Base-by-base conservation (phyloP, 2,113 vertebrate genomes). In the Glaucomys volans region DNA sequence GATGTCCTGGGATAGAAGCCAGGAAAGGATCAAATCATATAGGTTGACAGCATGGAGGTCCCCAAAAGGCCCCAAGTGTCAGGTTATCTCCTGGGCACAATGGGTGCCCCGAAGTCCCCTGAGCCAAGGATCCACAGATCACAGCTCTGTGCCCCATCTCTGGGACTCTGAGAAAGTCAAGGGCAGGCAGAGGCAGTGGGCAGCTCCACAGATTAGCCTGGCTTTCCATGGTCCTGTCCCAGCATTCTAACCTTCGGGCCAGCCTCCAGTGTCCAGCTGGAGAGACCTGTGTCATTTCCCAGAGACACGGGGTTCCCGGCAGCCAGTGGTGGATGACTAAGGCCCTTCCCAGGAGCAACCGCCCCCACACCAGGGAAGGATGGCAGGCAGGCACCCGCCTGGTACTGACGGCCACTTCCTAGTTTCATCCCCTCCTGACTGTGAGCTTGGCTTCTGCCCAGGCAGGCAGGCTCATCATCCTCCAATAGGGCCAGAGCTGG, bases 381-480 rank as follows among this genome's bases (percentile, higher is more conserved):
- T 24, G 77, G 83, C 86, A 28, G n/a, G 88, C 59, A 1, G 74
- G 80, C 59, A 37, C 64, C 66, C 64, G 22, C 54, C 79, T 77
- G 95, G 93, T 81, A 64, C 82, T 22, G 74, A 57, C 69, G 67
- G 28, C 62, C 50, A 80, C 95, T 96, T 96, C 92, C 95, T 97
- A 69, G 91, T 93, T 95, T 93, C 72, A 85, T 44, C 82, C 77
- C 14, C 32, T 71, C 79, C 77, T 72, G 62, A 50, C 81, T 67
- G 0, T 67, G 94, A 96, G 77, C 37, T 37, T 35, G 72, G 64
- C 84, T 83, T 62, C 66, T 87, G 52, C 71, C 85, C 28, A 20
- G 69, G 54, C 4, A 20, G 37, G 30, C 88, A 0, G 0, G 20
- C n/a, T 77, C 24, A 20, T 47, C 85, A 52, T 30, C 59, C 59